Evolutionary conservation across 92 coral and sea anemone genomes (phyloP).

Genomic region (Porites lobata): DNA sequence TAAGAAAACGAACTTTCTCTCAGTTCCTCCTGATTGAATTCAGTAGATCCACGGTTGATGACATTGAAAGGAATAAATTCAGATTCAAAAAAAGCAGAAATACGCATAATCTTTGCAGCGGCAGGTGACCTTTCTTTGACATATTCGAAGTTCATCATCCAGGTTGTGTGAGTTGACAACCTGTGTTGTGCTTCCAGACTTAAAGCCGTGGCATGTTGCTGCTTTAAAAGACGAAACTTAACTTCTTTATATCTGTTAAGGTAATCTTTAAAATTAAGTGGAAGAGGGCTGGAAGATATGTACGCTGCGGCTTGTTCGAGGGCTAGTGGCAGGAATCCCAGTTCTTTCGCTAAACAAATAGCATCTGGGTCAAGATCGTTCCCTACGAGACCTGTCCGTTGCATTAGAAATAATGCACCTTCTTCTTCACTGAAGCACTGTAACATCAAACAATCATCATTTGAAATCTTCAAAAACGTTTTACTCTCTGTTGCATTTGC

Average conservation of each 20-base stretch:
- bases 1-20: not conserved
- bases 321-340: too few relatives aligned
- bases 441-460: too few relatives aligned
- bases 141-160: slow-evolving; percentile 53
- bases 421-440: too few relatives aligned
- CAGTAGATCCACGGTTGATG: not conserved
- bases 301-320: too few relatives aligned
- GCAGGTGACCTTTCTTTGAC: not conserved
- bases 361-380: too few relatives aligned
- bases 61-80: not conserved
- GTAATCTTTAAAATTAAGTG: not conserved
- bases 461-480: too few relatives aligned
- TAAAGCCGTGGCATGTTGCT: not conserved
- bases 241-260: not conserved
- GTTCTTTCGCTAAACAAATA: too few relatives aligned
- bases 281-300: too few relatives aligned
- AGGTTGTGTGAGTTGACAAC: slow-evolving; percentile 52
- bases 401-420: too few relatives aligned
- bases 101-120: not conserved
- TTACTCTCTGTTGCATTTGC: too few relatives aligned
- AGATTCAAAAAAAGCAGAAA: not conserved
- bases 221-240: not conserved
- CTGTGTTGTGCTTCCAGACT: slow-evolving; percentile 44
- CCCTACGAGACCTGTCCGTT: too few relatives aligned
- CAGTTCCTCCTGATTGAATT: not conserved